phyloP scores from a whole-genome alignment of 2,113 vertebrate genomes.

The Axis porcinus region DNA sequence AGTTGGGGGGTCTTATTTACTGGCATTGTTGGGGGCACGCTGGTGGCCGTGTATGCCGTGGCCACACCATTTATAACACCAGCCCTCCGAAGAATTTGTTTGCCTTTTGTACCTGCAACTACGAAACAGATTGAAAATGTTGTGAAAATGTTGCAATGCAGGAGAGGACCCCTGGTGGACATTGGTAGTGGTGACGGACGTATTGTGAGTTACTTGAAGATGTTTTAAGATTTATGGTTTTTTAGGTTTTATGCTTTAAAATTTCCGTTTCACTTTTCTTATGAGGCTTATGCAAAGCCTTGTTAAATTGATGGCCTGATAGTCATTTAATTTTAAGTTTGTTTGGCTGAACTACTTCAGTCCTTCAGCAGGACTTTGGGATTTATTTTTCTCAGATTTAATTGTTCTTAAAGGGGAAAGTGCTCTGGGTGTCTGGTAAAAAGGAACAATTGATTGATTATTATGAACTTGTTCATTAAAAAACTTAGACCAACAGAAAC shows the following conservation, averaged over 20 bases:
- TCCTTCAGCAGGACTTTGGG: not conserved
- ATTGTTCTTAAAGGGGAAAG: not conserved
- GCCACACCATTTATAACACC: constrained; percentile 89
- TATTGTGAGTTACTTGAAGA: constrained; percentile 84
- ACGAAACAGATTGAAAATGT: constrained; percentile 89
- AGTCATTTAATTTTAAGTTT: not conserved
- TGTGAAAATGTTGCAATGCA: constrained; percentile 79
- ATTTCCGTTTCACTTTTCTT: not conserved
- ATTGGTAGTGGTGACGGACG: constrained; percentile 96
- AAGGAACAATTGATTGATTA: not conserved
- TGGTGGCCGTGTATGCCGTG: constrained; percentile 87
- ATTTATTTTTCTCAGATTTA: constrained; percentile 34
- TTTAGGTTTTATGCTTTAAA: not conserved
- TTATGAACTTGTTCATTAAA: not conserved
- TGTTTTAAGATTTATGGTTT: not conserved
- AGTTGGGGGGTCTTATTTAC: constrained; percentile 82
- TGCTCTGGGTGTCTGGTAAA: not conserved
- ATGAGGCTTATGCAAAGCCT: not conserved
- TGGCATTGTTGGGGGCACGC: constrained; percentile 81
- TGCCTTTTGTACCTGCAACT: constrained; percentile 96
- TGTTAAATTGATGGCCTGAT: not conserved
- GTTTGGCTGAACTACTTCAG: not conserved
- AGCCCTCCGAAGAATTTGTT: constrained; percentile 89
- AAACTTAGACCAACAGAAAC: not conserved
- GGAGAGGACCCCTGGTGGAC: constrained; percentile 88